Conservation (phyloP, 1,140 invertebrate genomes). For the Procambarus clarkii region DNA sequence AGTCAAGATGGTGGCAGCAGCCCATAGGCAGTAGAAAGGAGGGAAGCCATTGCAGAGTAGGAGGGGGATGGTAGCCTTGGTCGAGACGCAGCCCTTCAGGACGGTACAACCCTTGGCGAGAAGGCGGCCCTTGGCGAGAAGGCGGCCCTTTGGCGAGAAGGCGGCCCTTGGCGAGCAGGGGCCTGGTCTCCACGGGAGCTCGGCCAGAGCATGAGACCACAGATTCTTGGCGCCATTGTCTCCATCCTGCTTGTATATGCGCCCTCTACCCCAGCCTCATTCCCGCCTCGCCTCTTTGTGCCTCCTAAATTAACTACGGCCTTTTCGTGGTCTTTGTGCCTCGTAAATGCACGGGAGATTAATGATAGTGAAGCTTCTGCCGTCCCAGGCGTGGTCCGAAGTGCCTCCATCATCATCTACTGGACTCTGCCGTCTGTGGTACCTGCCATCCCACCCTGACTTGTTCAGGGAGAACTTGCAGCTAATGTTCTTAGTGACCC, state of each 20-base stretch:
- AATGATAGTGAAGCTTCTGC: not conserved
- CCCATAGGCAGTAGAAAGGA: no score
- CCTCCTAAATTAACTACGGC: constrained; percentile 17
- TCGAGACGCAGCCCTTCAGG: no score
- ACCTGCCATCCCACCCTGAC: no score
- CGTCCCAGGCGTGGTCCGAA: not conserved
- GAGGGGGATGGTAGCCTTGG: no score
- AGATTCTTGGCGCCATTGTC: constrained; percentile 30
- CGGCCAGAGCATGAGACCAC: constrained; percentile 21
- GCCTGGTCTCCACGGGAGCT: not conserved
- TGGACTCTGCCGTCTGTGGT: no score
- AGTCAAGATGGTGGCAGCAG: no score
- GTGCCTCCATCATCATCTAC: not conserved
- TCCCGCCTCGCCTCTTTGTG: constrained; percentile 15
- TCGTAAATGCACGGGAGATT: constrained; percentile 10
- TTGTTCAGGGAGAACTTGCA: no score
- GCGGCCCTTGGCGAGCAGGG: not conserved
- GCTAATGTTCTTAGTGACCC: no score
- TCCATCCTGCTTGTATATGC: constrained; percentile 31
- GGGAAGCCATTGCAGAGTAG: no score
- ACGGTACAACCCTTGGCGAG: not conserved
- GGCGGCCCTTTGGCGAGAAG: not conserved
- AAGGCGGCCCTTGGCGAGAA: not conserved
- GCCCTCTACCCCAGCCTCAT: not conserved
- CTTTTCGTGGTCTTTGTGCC: constrained; percentile 9